Evolutionary conservation across 2,113 vertebrate genomes (phyloP).

Genomic region (Leptodactylus fuscus): DNA sequence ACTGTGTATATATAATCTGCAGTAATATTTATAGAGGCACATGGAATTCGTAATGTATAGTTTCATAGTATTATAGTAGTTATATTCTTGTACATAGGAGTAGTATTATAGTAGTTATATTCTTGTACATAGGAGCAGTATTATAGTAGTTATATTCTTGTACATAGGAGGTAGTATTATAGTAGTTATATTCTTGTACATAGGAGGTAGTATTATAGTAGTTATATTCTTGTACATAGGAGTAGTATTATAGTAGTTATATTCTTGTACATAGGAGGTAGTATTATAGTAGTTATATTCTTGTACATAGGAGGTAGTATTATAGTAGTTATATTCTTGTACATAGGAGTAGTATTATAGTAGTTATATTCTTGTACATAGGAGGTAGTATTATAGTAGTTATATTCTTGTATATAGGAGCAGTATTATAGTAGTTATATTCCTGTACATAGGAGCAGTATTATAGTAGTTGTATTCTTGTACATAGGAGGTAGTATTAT

Average conservation of each 20-base stretch:
- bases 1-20: too few species aligned
- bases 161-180: neutral
- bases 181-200: conserved; percentile 1
- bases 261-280: neutral
- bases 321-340: too few species aligned
- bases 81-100: neutral
- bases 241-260: too few species aligned
- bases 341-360: neutral
- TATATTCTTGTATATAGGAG: too few species aligned
- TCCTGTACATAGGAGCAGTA: neutral
- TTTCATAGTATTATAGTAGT: neutral
- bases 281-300: conserved; percentile 1
- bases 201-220: neutral
- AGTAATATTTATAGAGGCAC: too few species aligned
- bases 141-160: too few species aligned
- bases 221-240: too few species aligned
- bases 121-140: too few species aligned
- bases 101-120: neutral
- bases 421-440: neutral
- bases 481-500: neutral
- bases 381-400: too few species aligned
- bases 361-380: neutral
- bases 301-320: too few species aligned
- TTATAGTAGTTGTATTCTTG: conserved; percentile 4
- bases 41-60: too few species aligned